Base-by-base conservation (phyloP, 2,888 invertebrate species). In the Watsonalla binaria region DNA sequence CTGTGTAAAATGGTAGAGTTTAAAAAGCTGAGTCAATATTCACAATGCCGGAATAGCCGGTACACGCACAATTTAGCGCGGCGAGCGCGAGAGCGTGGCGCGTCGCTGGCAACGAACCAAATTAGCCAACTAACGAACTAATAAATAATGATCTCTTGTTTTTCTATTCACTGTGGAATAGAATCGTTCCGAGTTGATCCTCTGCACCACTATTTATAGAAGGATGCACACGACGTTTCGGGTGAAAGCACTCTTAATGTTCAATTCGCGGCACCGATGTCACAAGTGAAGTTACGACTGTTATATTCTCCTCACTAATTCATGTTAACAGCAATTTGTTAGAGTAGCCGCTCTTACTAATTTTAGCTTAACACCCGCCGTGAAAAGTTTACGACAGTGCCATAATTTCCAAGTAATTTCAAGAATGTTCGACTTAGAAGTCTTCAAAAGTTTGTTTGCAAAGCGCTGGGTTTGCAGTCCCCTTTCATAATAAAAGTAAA, bases 111-210 rank as follows among this genome's bases (percentile, higher is more conserved):
- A 81, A 69, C 82, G 80, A 87, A 90, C 90, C 89, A 89, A 90
- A 90, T 90, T 90, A 90, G 84, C 87, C 82, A 85, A 84, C 88
- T 88, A 86, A 87, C 89, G 82, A 85, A 89, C 86, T 90, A 89
- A 90, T 90, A 90, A 90, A 90, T 90, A 86, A 90, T 89, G 82
- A 84, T 89, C 89, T 90, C 86, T 90, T 90, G 87, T 90, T 90
- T 90, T 90, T 90, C 90, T 88, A 88, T 87, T 84, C 83, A 76
- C 71, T 76, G 78, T 77, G 80, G 83, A 86, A 90, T 90, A 90
- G 90, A 89, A 86, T 83, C 83, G 87, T 85, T 80, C 74, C 80
- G 78, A 74, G 74, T 80, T 78, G 83, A 84, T 86, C 87, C 85
- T 78, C 74, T 78, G 81, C 84, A 78, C 60, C 69, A 66, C 84